phyloP scores from a whole-genome alignment of 2,888 invertebrate species.

The Chromoteleia sp. region DNA sequence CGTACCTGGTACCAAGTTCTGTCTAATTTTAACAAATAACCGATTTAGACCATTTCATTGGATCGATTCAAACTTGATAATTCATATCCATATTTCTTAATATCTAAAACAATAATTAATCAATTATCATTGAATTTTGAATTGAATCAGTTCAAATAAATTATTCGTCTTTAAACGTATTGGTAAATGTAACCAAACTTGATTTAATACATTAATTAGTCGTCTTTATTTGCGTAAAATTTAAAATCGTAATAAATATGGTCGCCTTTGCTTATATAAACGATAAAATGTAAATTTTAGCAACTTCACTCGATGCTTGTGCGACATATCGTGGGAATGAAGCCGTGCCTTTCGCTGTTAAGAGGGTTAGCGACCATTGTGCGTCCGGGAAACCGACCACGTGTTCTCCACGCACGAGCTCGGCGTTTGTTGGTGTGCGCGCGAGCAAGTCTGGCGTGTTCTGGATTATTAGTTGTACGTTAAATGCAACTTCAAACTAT shows the following conservation, averaged over 20 bases:
- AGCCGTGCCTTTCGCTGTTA: slow-evolving; percentile 69
- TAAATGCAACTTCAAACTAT: slow-evolving; percentile 42
- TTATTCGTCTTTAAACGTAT: no score
- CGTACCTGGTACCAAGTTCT: no score
- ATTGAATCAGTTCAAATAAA: no score
- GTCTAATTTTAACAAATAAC: no score
- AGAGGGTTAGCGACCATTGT: slow-evolving; percentile 73
- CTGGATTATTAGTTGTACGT: slow-evolving; percentile 55
- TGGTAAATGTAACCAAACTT: no score
- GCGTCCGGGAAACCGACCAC: slow-evolving; percentile 71
- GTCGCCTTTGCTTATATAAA: slow-evolving; percentile 8
- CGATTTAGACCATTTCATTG: no score
- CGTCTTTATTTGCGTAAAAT: neutral
- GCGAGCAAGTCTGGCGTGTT: slow-evolving; percentile 50
- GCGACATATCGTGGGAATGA: slow-evolving; percentile 80
- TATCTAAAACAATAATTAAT: no score
- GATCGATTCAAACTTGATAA: no score
- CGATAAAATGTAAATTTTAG: slow-evolving; percentile 72
- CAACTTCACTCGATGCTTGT: slow-evolving; percentile 73
- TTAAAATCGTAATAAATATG: slow-evolving; percentile 5
- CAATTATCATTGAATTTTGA: no score
- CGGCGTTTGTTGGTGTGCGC: slow-evolving; percentile 48
- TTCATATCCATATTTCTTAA: no score
- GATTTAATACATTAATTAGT: neutral
- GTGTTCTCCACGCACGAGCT: slow-evolving; percentile 71